A percentile compares a stretch with the other conserved stretches of the same genome.
Evolutionary conservation across 2,888 invertebrate species (phyloP).

Genomic region (Phragmatobia fuliginosa): DNA sequence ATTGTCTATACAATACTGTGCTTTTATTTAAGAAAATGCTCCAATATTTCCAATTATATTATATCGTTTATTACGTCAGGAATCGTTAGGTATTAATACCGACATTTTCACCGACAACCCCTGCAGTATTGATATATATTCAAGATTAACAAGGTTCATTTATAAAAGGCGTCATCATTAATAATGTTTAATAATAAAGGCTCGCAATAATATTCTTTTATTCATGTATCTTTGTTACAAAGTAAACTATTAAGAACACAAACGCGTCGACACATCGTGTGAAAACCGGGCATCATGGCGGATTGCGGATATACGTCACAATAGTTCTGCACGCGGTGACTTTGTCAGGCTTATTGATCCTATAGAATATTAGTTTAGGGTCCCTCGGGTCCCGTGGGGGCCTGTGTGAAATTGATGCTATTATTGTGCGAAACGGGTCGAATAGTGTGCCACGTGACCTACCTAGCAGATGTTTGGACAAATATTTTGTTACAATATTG

Average conservation of each 20-base stretch:
- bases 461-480: constrained; percentile 43
- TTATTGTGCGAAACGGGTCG: constrained; percentile 60
- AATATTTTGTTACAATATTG: constrained; percentile 48
- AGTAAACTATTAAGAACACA: constrained; percentile 36
- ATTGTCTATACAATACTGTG: neutral
- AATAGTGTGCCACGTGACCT: constrained; percentile 48
- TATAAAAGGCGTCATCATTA: constrained; percentile 40
- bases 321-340: constrained; percentile 59
- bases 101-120: constrained; percentile 22
- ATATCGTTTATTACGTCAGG: constrained; percentile 25
- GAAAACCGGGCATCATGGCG: constrained; percentile 59
- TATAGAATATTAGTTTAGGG: constrained; percentile 61
- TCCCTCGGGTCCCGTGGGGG: constrained; percentile 55
- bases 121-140: constrained; percentile 34
- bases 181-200: constrained; percentile 36
- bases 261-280: constrained; percentile 56
- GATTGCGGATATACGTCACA: constrained; percentile 52
- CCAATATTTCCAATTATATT: constrained; percentile 25
- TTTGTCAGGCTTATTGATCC: constrained; percentile 63
- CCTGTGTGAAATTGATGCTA: constrained; percentile 74
- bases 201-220: constrained; percentile 37
- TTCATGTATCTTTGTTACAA: constrained; percentile 29
- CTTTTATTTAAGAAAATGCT: constrained; percentile 16
- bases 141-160: constrained; percentile 42
- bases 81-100: constrained; percentile 33